A percentile compares a stretch with the other conserved stretches of the same genome.
Conservation (phyloP, 1,140 invertebrate genomes). For the Drosophila sucinea region DNA sequence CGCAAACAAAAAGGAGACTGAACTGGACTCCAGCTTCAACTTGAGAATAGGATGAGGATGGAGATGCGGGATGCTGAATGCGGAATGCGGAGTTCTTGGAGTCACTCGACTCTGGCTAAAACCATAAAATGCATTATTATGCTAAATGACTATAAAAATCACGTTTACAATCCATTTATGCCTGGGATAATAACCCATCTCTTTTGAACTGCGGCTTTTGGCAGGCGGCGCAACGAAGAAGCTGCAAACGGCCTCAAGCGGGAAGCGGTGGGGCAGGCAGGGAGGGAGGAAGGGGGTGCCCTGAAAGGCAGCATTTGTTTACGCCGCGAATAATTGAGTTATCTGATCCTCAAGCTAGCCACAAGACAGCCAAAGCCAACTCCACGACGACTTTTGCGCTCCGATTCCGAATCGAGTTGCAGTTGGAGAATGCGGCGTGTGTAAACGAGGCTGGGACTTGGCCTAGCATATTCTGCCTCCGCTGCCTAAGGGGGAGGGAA, state of each 20-base stretch:
- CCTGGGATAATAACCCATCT: slow-evolving; percentile 82
- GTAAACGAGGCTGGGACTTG: slow-evolving; percentile 21
- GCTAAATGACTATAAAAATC: slow-evolving; percentile 83
- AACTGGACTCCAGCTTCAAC: background rate
- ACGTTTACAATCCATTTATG: slow-evolving; percentile 83
- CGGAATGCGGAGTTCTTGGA: slow-evolving; percentile 13
- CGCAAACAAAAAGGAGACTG: slow-evolving; percentile 21
- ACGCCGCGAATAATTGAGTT: slow-evolving; percentile 83
- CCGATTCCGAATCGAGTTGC: slow-evolving; percentile 13
- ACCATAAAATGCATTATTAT: slow-evolving; percentile 83
- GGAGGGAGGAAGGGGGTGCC: slow-evolving; percentile 46
- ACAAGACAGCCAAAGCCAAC: slow-evolving; percentile 61
- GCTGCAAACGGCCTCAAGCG: slow-evolving; percentile 32
- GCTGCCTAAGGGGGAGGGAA: background rate
- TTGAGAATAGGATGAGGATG: background rate
- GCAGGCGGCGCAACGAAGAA: slow-evolving; percentile 33
- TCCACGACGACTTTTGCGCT: background rate
- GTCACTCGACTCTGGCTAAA: slow-evolving; percentile 41
- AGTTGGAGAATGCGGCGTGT: background rate
- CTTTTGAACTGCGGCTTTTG: slow-evolving; percentile 55
- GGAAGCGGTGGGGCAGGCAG: background rate
- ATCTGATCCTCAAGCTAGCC: slow-evolving; percentile 79
- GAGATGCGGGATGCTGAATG: slow-evolving; percentile 5
- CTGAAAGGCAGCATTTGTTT: slow-evolving; percentile 82
- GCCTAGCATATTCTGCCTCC: background rate